Base-by-base conservation (phyloP, 2,888 invertebrate genomes). In the Xanthorhoe spadicearia region DNA sequence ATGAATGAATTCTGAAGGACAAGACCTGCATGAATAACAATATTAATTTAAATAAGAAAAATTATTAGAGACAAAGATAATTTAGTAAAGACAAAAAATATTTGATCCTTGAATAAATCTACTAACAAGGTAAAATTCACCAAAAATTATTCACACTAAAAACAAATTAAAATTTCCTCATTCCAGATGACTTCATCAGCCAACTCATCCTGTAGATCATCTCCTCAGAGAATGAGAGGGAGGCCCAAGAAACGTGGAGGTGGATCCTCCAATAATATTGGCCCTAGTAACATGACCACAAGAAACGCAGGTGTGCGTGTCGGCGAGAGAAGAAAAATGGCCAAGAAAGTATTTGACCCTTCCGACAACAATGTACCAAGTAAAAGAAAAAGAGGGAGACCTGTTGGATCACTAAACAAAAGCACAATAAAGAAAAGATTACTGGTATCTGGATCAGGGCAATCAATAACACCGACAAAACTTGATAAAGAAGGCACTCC, bases 291-390 rank as follows among this genome's bases (percentile, higher is more conserved):
- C 55, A 86, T 76, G 64, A 77, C 80, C 5, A 86, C 83, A 32
- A 77, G 89, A 57, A 89, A 84, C 78, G 84, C 90, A 5, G 90
- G 82, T 15, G 90, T 94, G 7, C 88, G 95, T 43, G 94, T 94
- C 18, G 95, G 95, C 8, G 95, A 94, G 75, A 85, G 95, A 70
- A 87, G 95, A 61, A 95, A 96, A 95, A 95, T 96, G 93, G 97
- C 97, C 0, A 97, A 96, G 81, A 96, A 96, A 83, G 97, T 97
- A 0, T 97, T 97, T 82, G 97, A 97, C 87, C 97, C 97, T 2
- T 97, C 97, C 0, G 97, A 97, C 78, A 96, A 96, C 74, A 96
- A 97, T 85, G 89, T 96, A 46, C 96, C 97, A 9, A 94, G 94
- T 74, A 95, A 95, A 80, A 90, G 96, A 53, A 96, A 96, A 86